Evolutionary conservation across 35 echinoderm and acorn worm genomes (phyloP), one percentile per base, ranked within the genome.

Genomic region (Amphiura filiformis): DNA sequence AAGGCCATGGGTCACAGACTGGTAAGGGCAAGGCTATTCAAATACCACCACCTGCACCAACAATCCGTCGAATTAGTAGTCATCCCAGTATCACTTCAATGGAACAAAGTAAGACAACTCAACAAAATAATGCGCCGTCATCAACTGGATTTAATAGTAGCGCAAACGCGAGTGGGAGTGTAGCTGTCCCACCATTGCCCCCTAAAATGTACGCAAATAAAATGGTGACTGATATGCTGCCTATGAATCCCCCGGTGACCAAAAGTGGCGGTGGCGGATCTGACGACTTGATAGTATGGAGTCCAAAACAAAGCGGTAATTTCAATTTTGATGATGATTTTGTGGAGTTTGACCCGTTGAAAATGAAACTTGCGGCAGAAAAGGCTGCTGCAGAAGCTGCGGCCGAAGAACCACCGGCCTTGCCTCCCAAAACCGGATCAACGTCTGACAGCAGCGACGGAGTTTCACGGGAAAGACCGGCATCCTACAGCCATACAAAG

Each of bases 201-300:
- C 30, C 81, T 37, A 57, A 34, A 34, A 18, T 78, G 76, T 49
- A 81, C 39, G 17, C 57, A 39, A 77, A 26, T 39, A 37, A 40
- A 36, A 31, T 57, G 32, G n/a, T 79, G n/a, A 39, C 56, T 37
- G 76, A 49, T 13, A 36, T n/a, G 77, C 32, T 36, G 36, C 56
- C 77, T 34, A 39, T 44, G 31, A 13, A 52, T 15, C 35, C 78
- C 3, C 32, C 78, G 0, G 22, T 38, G 31, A 38, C 52, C 70
- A 76, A 75, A 26, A n/a, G 30, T 38, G 31, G 34, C 79, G 75
- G 13, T 3, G 56, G 35, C 47, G 14, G 84, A 13, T 39, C 34
- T 0, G 92, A 57, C 49, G 90, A 96, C 57, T 64, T 96, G 81
- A 96, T 96, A 85, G 30, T 76, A 14, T 96, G 92, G n/a, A 92